A percentile compares a stretch with the other conserved stretches of the same genome.
phyloP scores from a whole-genome alignment of 2,888 invertebrate species.

The Hipparchia semele region DNA sequence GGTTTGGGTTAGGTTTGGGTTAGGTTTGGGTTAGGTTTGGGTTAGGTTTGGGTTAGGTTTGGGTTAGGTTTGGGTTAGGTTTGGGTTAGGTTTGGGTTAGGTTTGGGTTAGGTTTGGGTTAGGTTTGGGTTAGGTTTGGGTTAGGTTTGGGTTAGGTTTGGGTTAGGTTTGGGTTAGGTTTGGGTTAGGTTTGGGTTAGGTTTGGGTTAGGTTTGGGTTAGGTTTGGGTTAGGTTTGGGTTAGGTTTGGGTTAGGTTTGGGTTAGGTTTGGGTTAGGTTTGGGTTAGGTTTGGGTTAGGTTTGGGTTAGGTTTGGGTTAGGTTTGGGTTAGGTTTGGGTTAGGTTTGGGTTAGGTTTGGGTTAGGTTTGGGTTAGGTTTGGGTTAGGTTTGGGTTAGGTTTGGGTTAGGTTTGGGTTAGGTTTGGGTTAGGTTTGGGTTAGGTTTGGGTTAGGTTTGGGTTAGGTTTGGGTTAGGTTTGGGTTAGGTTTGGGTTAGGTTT shows the following conservation, averaged over 20 bases:
- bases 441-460: slow-evolving; percentile 31
- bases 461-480: slow-evolving; percentile 31
- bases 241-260: slow-evolving; percentile 34
- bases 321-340: slow-evolving; percentile 13
- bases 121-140: no score
- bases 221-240: slow-evolving; percentile 32
- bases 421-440: slow-evolving; percentile 25
- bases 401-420: slow-evolving; percentile 12
- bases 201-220: slow-evolving; percentile 32
- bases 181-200: slow-evolving; percentile 26
- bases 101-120: no score
- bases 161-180: slow-evolving; percentile 25
- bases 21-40: no score
- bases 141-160: slow-evolving; percentile 20
- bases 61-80: no score
- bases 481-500: slow-evolving; percentile 31
- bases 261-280: slow-evolving; percentile 32
- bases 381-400: slow-evolving; percentile 20
- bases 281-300: slow-evolving; percentile 28
- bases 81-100: no score
- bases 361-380: background rate
- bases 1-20: no score
- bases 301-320: slow-evolving; percentile 12
- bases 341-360: no score
- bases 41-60: no score